Base-by-base conservation (phyloP, 2,797 vertebrate species). In the Acridotheres tristis region DNA sequence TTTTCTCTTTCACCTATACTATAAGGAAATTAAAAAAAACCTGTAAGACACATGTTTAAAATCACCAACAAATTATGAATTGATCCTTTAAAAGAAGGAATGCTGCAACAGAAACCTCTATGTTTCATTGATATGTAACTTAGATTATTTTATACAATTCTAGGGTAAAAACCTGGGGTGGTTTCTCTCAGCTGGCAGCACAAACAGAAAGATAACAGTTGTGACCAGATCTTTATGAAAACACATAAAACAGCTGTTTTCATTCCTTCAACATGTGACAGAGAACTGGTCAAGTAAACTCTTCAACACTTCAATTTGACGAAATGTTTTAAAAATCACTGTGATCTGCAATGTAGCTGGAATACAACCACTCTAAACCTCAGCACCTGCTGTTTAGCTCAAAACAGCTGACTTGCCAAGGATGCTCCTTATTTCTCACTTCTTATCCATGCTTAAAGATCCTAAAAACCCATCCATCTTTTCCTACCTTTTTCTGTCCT, bases 361-460 rank as follows among this genome's bases (percentile, higher is more conserved):
- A 80, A 76, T 51, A 67, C 50, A 89, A 57, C 23, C 20, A 13
- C 5, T 27, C 21, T 23, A 38, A 67, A 74, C 20, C 18, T 43
- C 40, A 43, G 16, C 1, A 2, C 8, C 16, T 4, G 0, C 13
- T 61, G 30, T 2, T 68, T 73, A 71, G 34, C 38, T 43, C 17
- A 67, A n/a, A 22, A 15, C 12, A 74, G 9, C 16, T 2, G 1
- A 12, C 30, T 32, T 25, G 29, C 7, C 10, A 3, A 1, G 1
- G 34, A 6, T 14, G 19, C 4, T 80, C 25, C 34, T 38, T 71
- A 8, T 58, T 79, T 89, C 40, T 83, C 5, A 0, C 26, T 88
- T 62, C 25, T 61, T 50, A 20, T 51, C 7, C 5, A 3, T 13
- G 16, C 3, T 59, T 36, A 51, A 57, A 82, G 11, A 23, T 16